phyloP scores from a whole-genome alignment of 2,797 vertebrate species.

The Gallinago nigripennis region DNA sequence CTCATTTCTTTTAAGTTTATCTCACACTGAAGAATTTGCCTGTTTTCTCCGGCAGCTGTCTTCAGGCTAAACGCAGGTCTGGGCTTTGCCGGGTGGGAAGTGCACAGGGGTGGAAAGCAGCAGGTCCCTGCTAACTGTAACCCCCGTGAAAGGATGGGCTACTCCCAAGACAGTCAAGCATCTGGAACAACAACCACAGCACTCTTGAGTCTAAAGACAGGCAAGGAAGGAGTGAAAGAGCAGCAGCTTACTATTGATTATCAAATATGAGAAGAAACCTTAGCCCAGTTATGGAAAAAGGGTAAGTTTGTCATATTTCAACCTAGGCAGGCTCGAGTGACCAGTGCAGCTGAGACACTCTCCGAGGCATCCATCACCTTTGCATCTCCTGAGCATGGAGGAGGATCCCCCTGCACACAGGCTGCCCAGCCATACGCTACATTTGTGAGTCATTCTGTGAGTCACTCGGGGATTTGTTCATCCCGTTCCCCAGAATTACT shows the following conservation, averaged over 20 bases:
- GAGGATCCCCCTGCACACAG: background rate
- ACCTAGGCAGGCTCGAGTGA: background rate
- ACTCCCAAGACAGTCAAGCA: background rate
- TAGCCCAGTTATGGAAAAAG: background rate
- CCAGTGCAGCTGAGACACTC: background rate
- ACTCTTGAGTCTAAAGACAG: background rate
- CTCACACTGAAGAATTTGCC: slow-evolving; percentile 32
- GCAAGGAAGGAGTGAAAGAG: background rate
- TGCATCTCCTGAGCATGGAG: background rate
- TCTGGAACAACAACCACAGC: background rate
- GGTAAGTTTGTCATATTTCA: background rate
- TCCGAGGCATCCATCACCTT: background rate
- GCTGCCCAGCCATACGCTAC: background rate
- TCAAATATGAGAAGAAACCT: background rate
- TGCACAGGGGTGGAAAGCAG: background rate
- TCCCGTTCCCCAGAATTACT: background rate
- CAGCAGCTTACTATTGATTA: background rate
- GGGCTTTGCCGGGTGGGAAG: background rate
- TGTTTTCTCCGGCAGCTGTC: background rate
- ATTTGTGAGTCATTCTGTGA: background rate
- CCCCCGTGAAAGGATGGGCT: background rate
- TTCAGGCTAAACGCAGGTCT: background rate
- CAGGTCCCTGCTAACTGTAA: background rate
- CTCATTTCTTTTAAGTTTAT: slow-evolving; percentile 42
- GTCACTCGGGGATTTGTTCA: background rate